Base-by-base conservation (phyloP, 2,113 vertebrate species). In the Forbesichthys agassizii region DNA sequence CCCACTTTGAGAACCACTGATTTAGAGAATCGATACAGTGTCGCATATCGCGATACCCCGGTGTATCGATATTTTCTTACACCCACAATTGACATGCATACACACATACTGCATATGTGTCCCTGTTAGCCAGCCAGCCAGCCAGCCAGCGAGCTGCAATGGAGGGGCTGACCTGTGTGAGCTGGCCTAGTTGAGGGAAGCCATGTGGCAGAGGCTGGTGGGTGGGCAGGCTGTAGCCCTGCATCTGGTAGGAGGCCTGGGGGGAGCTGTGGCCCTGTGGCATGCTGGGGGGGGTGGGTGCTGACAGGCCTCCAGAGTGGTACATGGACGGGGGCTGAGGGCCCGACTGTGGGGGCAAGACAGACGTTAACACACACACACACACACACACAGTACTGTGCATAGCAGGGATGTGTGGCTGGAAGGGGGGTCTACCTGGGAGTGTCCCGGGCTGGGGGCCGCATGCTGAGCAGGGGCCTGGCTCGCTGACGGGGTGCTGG, bases 231-330 rank as follows among this genome's bases (percentile, higher is more conserved):
- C 93, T 84, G 80, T 95, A 96, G n/a, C 94, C 92, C 63, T 94
- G 92, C 75, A 92, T 86, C 13, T 93, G 68, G 86, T 93, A 94
- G 61, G 93, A 91, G 82, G 91, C 94, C 87, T 96, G 95, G 1
- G 94, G 94, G 51, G 94, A 94, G 88, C 90, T 92, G 80, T 95
- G 95, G 64, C 94, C 94, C n/a, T 92, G 94, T 3, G 90, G 93
- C 84, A 95, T 73, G 88, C 90, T 94, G 5, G 94, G 93, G 0
- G 94, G 94, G 0, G 93, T 92, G 16, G 90, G 92, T 14, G 93
- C 93, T 2, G 89, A 86, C 82, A 95, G 81, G 5, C 90, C 89
- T 53, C 91, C 94, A 18, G 95, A 89, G 84, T 96, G 95, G 81
- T 95, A 96, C 65, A 96, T 74, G 65, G 94, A 86, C 86, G 93